Evolutionary conservation across 2,797 vertebrate genomes (phyloP), one percentile per base, ranked within the genome.

Genomic region (Poecilia wingei): DNA sequence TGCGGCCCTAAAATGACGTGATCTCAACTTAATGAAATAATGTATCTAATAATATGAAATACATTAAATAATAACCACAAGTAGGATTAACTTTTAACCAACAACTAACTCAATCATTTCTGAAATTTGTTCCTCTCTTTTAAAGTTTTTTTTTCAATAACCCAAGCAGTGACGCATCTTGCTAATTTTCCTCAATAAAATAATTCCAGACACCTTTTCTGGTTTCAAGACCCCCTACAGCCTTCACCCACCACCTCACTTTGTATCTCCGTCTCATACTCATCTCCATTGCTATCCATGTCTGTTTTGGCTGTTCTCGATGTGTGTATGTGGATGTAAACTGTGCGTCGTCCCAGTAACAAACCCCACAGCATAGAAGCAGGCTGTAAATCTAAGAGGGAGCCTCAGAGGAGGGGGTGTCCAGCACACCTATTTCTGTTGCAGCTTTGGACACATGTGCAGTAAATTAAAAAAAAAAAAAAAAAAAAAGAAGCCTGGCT

Each of bases 361-460:
- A 90, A 90, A 69, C 57, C 76, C 81, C 75, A 82, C 39, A 28
- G 87, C 92, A 90, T 90, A 85, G 91, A 93, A 88, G 80, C 81
- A 83, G 0, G 73, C 85, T 86, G 57, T 90, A 88, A 93, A 92
- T 92, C 83, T 86, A 80, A 87, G 75, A 84, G 81, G 61, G 71
- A 72, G 82, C 86, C 82, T 91, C 80, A 57, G 82, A 61, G 72
- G 61, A 46, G 78, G 81, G 79, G 84, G 53, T 73, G 79, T 68
- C 74, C 59, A 7, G 82, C 82, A 74, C 82, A 84, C 86, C 94
- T 95, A 95, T 95, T 95, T 92, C 85, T 87, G 90, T 92, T 89
- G 0, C 86, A 77, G 90, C 89, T 69, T 86, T 83, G 79, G 82
- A 84, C 90, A 88, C 87, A 82, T 90, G 88, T 94, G 86, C 90